Conservation (phyloP, 1,140 invertebrate species). For the Meloidogyne chitwoodi region DNA sequence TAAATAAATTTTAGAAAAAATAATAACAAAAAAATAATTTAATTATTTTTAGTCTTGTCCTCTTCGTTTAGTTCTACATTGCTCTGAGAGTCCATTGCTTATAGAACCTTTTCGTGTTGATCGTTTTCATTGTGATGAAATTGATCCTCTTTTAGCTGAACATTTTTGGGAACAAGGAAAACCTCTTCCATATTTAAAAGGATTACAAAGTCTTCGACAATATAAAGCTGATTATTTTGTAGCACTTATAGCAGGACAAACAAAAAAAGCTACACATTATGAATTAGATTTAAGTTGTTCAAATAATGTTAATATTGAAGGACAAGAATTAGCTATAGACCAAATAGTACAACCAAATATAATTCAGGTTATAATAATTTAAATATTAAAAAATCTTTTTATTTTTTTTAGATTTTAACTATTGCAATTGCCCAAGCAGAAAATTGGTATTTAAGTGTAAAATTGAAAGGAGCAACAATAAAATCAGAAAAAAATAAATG, state of each 20-base stretch:
- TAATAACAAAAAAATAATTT: neutral
- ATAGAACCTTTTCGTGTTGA: conserved; percentile 27
- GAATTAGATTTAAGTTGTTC: conserved; percentile 37
- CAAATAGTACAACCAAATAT: conserved; percentile 27
- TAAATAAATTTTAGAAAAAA: neutral
- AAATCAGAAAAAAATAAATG: neutral
- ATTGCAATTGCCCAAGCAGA: conserved; percentile 44
- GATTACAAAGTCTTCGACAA: conserved; percentile 33
- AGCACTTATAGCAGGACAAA: conserved; percentile 35
- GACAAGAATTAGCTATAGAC: conserved; percentile 36
- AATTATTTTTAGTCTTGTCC: conserved; percentile 24
- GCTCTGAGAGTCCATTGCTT: conserved; percentile 31
- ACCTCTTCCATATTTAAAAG: conserved; percentile 39
- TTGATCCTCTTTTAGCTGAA: conserved; percentile 28
- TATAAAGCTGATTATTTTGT: conserved; percentile 42
- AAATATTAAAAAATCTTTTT: neutral
- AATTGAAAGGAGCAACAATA: conserved; percentile 12
- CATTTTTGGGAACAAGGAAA: conserved; percentile 41
- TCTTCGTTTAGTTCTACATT: conserved; percentile 27
- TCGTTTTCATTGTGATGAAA: conserved; percentile 16
- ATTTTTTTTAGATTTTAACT: conserved; percentile 30
- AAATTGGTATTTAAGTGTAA: conserved; percentile 43
- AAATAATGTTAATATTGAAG: conserved; percentile 46
- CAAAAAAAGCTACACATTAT: conserved; percentile 32
- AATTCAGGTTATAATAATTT: conserved; percentile 24